phyloP scores from a whole-genome alignment of 2,797 vertebrate species.

The Semotilus atromaculatus region DNA sequence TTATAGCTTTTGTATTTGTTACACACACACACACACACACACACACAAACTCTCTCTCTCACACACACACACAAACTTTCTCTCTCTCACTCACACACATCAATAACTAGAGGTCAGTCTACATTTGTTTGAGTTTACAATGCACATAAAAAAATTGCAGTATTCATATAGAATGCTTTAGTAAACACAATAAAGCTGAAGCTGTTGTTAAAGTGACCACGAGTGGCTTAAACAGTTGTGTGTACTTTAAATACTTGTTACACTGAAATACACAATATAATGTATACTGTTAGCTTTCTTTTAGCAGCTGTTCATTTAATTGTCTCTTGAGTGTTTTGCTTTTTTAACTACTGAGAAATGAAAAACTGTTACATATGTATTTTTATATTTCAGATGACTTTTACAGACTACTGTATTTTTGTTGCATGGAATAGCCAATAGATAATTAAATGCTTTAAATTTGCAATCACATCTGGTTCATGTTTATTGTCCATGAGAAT shows the following conservation, averaged over 20 bases:
- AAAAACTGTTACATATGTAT: background rate
- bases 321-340: background rate
- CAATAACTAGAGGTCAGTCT: background rate
- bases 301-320: background rate
- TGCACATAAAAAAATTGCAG: background rate
- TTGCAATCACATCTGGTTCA: background rate
- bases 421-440: background rate
- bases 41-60: too few species aligned
- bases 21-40: too few species aligned
- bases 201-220: background rate
- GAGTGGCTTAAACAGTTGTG: background rate
- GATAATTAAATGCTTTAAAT: background rate
- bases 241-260: background rate
- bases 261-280: background rate
- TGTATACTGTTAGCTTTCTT: background rate
- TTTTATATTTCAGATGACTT: conserved; percentile 20
- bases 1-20: background rate
- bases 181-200: background rate
- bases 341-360: conserved; percentile 26
- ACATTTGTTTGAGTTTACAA: background rate
- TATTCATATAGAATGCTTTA: background rate
- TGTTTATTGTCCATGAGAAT: background rate
- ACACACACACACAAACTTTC: too few species aligned
- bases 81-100: too few species aligned
- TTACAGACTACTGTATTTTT: background rate